Base-by-base conservation (phyloP, 2,113 vertebrate species). In the Stictonetta naevosa region DNA sequence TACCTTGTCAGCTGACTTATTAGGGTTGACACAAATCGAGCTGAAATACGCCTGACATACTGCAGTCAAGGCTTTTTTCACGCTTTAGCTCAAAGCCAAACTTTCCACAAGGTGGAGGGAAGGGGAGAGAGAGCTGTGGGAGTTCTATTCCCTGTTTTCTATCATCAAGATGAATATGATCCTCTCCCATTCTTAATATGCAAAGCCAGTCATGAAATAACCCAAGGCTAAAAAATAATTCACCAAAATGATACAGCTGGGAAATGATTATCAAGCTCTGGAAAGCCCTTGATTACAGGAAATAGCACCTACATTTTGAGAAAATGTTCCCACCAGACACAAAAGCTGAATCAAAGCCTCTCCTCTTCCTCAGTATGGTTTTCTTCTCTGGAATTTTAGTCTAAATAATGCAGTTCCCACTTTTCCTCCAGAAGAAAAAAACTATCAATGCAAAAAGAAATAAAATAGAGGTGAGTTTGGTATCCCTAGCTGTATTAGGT, bases 11-110 rank as follows among this genome's bases (percentile, higher is more conserved):
- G 94, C 92, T 96, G 91, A 97, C 96, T 98, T 98, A 97, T 97
- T 98, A 97, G 83, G 91, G 96, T 96, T 98, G 98, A 98, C 97
- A 98, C 96, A 97, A 97, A 97, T 98, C 69, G 71, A 98, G 88
- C 86, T 97, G 96, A 98, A 98, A 98, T 97, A 97, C 73, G 79
- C 94, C 93, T 97, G 91, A 97, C 95, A 95, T 90, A 92, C 88
- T 96, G 82, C 92, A 96, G 95, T 97, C 86, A 96, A 92, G 56
- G 63, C 42, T 89, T 94, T 95, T 96, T 96, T 94, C 96, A 95
- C 64, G 8, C 93, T 97, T 97, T 93, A 97, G 60, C 94, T 96
- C 68, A 66, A 97, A 97, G 96, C 94, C 88, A 96, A 97, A 96
- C 82, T 96, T 96, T 96, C 95, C 91, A 94, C 92, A 97, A 97